Evolutionary conservation across 2,113 vertebrate genomes (phyloP).

Genomic region (Prunella himalayana): DNA sequence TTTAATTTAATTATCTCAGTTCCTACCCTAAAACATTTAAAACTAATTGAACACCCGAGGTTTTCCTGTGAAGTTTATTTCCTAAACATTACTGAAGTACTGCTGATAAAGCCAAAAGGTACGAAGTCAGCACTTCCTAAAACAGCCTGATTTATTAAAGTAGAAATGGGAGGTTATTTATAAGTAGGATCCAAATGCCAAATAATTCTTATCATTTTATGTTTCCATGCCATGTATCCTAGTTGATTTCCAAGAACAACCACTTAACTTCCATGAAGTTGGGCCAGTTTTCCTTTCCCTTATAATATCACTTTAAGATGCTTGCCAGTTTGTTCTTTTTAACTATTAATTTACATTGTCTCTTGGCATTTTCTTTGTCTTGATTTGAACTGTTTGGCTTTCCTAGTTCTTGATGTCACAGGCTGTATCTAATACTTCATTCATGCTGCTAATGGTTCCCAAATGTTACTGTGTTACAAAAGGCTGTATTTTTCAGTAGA

Average conservation of each 20-base stretch:
- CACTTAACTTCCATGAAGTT: conserved; percentile 34
- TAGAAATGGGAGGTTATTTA: conserved; percentile 30
- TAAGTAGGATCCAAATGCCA: conserved; percentile 50
- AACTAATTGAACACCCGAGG: conserved; percentile 76
- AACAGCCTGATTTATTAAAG: conserved; percentile 68
- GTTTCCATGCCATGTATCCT: conserved; percentile 55
- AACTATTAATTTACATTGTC: conserved; percentile 33
- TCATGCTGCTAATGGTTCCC: conserved; percentile 33
- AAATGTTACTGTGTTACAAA: conserved; percentile 2
- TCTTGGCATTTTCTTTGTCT: conserved; percentile 56
- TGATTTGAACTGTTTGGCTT: conserved; percentile 41
- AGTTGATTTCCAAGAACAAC: conserved; percentile 55
- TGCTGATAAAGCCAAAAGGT: conserved; percentile 74
- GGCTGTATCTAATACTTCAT: conserved; percentile 30
- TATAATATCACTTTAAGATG: not conserved
- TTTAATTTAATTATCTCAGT: conserved; percentile 81
- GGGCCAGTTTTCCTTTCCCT: conserved; percentile 25
- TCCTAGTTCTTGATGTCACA: not conserved
- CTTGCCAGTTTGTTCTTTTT: conserved; percentile 29
- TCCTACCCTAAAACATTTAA: conserved; percentile 75
- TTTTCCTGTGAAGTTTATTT: conserved; percentile 79
- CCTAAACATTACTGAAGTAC: conserved; percentile 73
- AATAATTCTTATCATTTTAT: conserved; percentile 60
- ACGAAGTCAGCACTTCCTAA: conserved; percentile 74
- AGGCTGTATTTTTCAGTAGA: not conserved